Conservation (phyloP, 2,888 invertebrate genomes). For the Esperia sulphurella region DNA sequence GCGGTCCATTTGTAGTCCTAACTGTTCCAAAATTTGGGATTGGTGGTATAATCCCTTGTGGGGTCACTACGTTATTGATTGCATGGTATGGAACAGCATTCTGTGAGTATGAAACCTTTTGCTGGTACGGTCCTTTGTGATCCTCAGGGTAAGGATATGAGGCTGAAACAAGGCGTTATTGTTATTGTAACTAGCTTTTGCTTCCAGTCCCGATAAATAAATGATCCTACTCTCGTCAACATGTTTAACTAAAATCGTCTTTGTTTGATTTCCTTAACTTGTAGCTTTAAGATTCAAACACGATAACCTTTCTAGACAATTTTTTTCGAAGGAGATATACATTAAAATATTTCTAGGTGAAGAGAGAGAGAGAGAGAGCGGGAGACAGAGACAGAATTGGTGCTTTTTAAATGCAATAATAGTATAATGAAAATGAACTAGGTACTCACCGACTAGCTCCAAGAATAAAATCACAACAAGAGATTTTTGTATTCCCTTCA, state of each 20-base stretch:
- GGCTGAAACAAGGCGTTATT: slow-evolving; percentile 8
- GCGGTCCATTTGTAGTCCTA: neutral
- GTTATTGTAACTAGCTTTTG: neutral
- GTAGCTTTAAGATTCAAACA: too few species aligned
- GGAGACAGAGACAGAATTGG: neutral
- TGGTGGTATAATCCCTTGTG: neutral
- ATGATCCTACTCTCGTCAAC: too few species aligned
- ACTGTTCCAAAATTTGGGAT: neutral
- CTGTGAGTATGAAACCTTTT: neutral
- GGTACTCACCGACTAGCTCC: slow-evolving; percentile 37
- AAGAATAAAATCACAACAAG: slow-evolving; percentile 31
- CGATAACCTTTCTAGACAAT: too few species aligned
- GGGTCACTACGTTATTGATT: neutral
- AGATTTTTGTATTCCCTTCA: slow-evolving; percentile 29
- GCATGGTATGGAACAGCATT: neutral
- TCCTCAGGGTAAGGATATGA: slow-evolving; percentile 14
- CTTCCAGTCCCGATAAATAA: too few species aligned
- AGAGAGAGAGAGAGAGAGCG: too few species aligned
- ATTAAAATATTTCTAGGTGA: too few species aligned
- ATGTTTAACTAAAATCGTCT: too few species aligned
- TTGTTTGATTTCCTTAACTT: too few species aligned
- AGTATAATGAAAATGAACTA: neutral
- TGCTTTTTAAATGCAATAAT: too few species aligned
- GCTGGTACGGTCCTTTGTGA: neutral
- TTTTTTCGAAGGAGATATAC: too few species aligned